Evolutionary conservation across 2,888 invertebrate species (phyloP), one percentile per base, ranked within the genome.

Genomic region (Pyrochroa serraticornis): DNA sequence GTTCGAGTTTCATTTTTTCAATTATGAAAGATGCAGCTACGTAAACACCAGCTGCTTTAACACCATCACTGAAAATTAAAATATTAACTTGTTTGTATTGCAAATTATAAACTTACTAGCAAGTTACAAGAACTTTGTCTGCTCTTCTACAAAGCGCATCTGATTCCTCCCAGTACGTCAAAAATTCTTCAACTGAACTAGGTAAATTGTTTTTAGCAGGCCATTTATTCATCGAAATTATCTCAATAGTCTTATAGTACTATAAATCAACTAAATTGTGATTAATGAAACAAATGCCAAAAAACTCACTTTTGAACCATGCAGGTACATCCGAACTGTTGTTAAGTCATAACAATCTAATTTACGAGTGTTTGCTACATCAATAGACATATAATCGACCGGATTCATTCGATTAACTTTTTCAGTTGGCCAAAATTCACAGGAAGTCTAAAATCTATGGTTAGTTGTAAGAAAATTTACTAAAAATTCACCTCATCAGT

Each of bases 1-100:
- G 76, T 62, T 81, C 80, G 7, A 76, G 64, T 32, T 77, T 72
- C 59, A 81, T 78, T 65, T 77, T 75, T 62, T 80, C 79, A 2
- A 80, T 62, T 2, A 80, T 50, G 51, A 77, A 77, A 10, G 72
- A 69, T 7, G 76, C 44, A 1, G 79, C 76, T 14, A 79, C 58
- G 58, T 79, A 81, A 34, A 80, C 68, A 2, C 81, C 81, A 60
- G 76, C 73, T 5, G 74, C 74, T 10, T 70, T 75, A 9, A 77
- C 71, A 2, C 81, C 80, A 62, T 81, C 75, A 46, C 81, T 81
- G 56, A 58, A n/a, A 74, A 69, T 33, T 8, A n/a, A 41, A 48
- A 33, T 34, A 13, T 41, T 43, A 34, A 34, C 7, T 9, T n/a
- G n/a, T n/a, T n/a, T n/a, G n/a, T n/a, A n/a, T n/a, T n/a, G n/a